Evolutionary conservation across 1,140 invertebrate species (phyloP), one percentile per base, ranked within the genome.

Genomic region (Leptinotarsa texana): DNA sequence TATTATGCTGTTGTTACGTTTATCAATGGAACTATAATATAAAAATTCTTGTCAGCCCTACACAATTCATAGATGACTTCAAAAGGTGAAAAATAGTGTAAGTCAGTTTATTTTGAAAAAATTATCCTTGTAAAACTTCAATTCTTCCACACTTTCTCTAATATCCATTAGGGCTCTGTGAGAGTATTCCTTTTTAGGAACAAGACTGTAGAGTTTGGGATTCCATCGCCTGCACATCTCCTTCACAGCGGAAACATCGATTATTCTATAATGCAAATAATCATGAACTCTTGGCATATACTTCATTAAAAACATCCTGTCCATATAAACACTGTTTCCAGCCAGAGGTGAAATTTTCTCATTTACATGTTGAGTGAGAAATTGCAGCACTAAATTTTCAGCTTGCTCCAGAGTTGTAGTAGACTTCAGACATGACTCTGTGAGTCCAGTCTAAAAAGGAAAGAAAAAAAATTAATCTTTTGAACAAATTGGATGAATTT

Each of bases 171-270:
- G 77, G 65, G 94, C 92, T 81, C 95, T 89, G 83, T 97, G 96
- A 4, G 84, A 75, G 17, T 88, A 85, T 27, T 82, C 83, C 83
- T 98, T 98, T 57, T 84, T 81, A 1, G 94, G 93, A 48, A 86
- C 85, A 15, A 82, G 80, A 71, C 87, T 81, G 81, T 86, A 90
- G 22, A 91, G 83, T 49, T 87, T 83, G 4, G 88, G 88, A 85
- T 92, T 91, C 95, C 96, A 97, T 24, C 94, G 84, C 68, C 89
- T 89, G 42, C 86, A 89, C 77, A 98, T 81, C 87, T 98, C 96
- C 85, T 98, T 98, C 2, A 98, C 86, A 3, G 93, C 90, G 48
- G 93, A 95, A 4, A 98, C 96, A 90, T 99, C 97, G 69, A 99
- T 92, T 24, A 96, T 93, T 82, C 97, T 90, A 86, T 99, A 98